phyloP scores from a whole-genome alignment of 2,113 vertebrate species.

The Puma concolor region DNA sequence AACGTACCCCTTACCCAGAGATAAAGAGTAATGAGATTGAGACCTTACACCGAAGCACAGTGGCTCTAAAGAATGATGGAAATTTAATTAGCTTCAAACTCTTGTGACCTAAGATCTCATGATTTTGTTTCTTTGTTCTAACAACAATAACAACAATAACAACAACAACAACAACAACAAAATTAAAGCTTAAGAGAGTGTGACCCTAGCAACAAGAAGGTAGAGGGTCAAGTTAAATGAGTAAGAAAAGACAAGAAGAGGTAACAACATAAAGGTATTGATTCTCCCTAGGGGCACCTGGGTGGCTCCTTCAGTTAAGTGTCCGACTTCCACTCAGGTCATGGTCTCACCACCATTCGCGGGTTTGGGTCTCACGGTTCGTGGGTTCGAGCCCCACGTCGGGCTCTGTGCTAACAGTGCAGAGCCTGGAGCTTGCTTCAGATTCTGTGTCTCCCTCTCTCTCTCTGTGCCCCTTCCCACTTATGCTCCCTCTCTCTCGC shows the following conservation, averaged over 20 bases:
- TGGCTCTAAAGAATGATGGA: neutral
- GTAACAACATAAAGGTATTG: neutral
- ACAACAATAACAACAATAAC: neutral
- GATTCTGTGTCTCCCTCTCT: no score
- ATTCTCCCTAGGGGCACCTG: neutral
- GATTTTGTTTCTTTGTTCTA: constrained; percentile 29
- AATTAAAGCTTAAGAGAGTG: neutral
- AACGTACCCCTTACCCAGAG: neutral
- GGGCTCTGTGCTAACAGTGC: no score
- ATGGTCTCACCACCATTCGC: no score
- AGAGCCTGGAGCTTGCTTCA: no score
- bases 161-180: neutral
- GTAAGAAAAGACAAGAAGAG: neutral
- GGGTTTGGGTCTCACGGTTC: no score
- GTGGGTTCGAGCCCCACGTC: no score
- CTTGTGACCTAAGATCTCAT: neutral
- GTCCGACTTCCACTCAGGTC: no score
- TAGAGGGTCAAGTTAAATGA: neutral
- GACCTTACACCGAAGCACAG: neutral
- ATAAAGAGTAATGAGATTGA: neutral
- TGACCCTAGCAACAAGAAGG: neutral
- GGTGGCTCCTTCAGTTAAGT: no score
- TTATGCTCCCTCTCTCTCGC: no score
- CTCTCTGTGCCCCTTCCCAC: no score
- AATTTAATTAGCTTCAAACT: constrained; percentile 17